Conservation (phyloP, 1,140 invertebrate genomes). For the Lethocerus indicus region DNA sequence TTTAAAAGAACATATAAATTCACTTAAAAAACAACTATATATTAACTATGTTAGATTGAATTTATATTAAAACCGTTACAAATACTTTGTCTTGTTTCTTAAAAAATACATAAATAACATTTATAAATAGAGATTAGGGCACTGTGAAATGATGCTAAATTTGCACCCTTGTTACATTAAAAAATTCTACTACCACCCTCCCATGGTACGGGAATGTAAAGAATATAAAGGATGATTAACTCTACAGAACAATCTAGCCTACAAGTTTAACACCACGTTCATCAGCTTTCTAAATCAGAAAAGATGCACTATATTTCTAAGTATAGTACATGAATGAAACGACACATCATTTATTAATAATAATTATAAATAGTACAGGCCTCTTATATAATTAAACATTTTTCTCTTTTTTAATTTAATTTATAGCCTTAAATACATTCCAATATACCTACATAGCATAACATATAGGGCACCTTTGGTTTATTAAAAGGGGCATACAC, state of each 20-base stretch:
- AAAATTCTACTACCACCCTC: slow-evolving; percentile 5
- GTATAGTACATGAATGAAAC: slow-evolving; percentile 14
- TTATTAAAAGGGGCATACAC: slow-evolving; percentile 11
- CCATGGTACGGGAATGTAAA: slow-evolving; percentile 5
- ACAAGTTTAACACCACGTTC: slow-evolving; percentile 1
- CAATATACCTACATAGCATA: slow-evolving; percentile 13
- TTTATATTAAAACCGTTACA: too few relatives aligned
- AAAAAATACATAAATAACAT: slow-evolving; percentile 1
- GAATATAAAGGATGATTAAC: slow-evolving; percentile 5
- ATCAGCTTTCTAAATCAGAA: slow-evolving; percentile 9
- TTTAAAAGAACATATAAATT: slow-evolving; percentile 7
- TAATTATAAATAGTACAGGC: slow-evolving; percentile 17
- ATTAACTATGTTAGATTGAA: too few relatives aligned
- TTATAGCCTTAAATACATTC: too few relatives aligned
- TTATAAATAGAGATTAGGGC: slow-evolving; percentile 6
- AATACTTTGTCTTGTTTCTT: too few relatives aligned
- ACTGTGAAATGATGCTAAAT: neutral
- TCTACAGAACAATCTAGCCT: slow-evolving; percentile 1
- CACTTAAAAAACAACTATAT: slow-evolving; percentile 1
- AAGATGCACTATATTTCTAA: slow-evolving; percentile 10
- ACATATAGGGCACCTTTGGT: slow-evolving; percentile 18
- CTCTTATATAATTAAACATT: slow-evolving; percentile 14
- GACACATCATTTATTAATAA: slow-evolving; percentile 14
- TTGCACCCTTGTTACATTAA: neutral
- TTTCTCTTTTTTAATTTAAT: slow-evolving; percentile 9